Base-by-base conservation (phyloP, 2,888 invertebrate genomes). In the Ditula angustiorana region DNA sequence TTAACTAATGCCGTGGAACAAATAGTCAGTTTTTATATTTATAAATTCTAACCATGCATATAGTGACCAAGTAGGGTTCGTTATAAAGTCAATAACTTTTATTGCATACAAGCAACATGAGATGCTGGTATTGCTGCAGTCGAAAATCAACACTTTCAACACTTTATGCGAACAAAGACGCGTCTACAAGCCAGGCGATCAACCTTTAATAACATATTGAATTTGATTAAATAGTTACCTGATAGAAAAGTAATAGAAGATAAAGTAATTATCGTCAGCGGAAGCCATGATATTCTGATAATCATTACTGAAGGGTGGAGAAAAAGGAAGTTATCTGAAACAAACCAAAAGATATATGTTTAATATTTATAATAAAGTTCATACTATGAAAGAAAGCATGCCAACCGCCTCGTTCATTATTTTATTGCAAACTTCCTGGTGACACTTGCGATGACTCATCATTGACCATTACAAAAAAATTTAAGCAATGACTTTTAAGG, bases 261-360 rank as follows among this genome's bases (percentile, higher is more conserved):
- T 67, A 83, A 69, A 61, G 69, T 72, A 57, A 82, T 70, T 58
- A 85, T 66, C 69, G 79, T 67, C 74, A 78, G 81, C 59, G 84
- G 74, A 67, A 86, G 82, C 87, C 92, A 92, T 91, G 80, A 76
- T 88, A 83, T 85, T 80, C 90, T 85, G 73, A 88, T 82, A 79
- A 90, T 90, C 92, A 92, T 92, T 78, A 82, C 88, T 85, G 76
- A 62, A 73, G 65, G 66, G 63, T 69, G 74, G 70, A 74, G 74
- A 70, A 74, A 77, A 70, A 81, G 76, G 69, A 75, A 74, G 71
- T 47, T 71, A 71, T 78, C 91, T 92, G 87, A 52, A 90, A 88
- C 78, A 83, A 81, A 74, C 66, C 68, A 65, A 72, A 69, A 33
- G 7, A 30, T 16, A 8, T 23, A 11, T 16, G 8, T 35, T 13